Percentiles rank a stretch among this genome's conserved stretches.
phyloP scores from a whole-genome alignment of 2,797 vertebrate species.

The Crypturellus tataupa region DNA sequence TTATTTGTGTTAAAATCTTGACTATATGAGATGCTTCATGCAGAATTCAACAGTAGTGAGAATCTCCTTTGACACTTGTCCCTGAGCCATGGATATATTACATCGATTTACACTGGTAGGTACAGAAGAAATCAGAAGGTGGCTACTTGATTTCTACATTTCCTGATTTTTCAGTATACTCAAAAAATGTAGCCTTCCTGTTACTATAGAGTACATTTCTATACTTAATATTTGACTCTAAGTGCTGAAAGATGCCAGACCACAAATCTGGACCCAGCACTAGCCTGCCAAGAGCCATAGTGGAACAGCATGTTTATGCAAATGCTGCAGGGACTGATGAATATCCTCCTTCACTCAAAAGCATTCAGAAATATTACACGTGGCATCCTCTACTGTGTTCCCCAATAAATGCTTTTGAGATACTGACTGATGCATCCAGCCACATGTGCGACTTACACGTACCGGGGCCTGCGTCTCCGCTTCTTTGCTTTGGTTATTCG shows the following conservation, averaged over 20 bases:
- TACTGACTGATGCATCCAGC: background rate
- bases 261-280: background rate
- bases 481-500: background rate
- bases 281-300: background rate
- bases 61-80: background rate
- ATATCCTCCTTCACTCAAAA: background rate
- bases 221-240: background rate
- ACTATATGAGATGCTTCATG: background rate
- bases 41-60: background rate
- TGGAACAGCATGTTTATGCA: background rate
- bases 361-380: background rate
- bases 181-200: background rate
- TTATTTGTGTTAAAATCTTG: background rate
- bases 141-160: background rate
- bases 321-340: background rate
- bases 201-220: background rate
- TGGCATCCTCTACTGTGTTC: background rate
- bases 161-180: background rate
- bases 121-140: background rate
- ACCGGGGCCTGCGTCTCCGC: background rate
- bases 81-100: background rate
- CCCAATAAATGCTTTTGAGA: background rate
- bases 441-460: rapidly evolving
- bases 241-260: slow-evolving; percentile 18
- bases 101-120: background rate